These are phyloP conservation scores for Hemicrepidius hirtus DNA, from an alignment of 2,888 invertebrate genomes.

Conservation along the genomic window DNA sequence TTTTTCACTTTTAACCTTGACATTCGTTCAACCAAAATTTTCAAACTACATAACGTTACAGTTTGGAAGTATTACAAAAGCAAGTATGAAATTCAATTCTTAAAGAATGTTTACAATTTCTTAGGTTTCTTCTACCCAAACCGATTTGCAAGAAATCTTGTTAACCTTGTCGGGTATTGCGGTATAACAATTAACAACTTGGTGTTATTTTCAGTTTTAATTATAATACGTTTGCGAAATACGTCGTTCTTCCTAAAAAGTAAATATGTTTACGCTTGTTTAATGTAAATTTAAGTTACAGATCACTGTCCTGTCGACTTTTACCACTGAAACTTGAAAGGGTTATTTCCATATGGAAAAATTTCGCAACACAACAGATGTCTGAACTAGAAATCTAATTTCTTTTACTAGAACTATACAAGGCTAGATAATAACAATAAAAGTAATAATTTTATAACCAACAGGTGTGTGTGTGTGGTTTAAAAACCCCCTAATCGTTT, in stretches of 20 bases:
- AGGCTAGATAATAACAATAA: too few relatives aligned
- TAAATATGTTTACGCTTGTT: background rate
- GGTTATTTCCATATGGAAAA: too few relatives aligned
- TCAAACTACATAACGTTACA: too few relatives aligned
- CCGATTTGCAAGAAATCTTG: conserved; percentile 13
- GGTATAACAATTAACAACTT: conserved; percentile 1
- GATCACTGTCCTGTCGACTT: background rate
- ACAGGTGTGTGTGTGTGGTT: background rate
- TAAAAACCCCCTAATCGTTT: background rate
- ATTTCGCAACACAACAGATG: too few relatives aligned
- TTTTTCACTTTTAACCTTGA: too few relatives aligned
- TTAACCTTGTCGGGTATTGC: conserved; percentile 21
- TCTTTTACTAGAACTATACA: too few relatives aligned
- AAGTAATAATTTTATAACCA: too few relatives aligned
- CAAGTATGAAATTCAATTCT: background rate
- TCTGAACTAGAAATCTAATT: too few relatives aligned
- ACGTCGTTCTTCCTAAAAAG: background rate
- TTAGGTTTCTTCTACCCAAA: background rate
- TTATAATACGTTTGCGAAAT: background rate
- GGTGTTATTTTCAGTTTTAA: background rate
- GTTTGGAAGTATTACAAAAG: too few relatives aligned
- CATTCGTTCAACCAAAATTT: too few relatives aligned
- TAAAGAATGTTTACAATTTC: background rate
- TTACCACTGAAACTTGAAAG: background rate
- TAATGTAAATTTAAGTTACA: background rate